Conservation (phyloP, 2,797 vertebrate species). For the Diglossa cyanea region DNA sequence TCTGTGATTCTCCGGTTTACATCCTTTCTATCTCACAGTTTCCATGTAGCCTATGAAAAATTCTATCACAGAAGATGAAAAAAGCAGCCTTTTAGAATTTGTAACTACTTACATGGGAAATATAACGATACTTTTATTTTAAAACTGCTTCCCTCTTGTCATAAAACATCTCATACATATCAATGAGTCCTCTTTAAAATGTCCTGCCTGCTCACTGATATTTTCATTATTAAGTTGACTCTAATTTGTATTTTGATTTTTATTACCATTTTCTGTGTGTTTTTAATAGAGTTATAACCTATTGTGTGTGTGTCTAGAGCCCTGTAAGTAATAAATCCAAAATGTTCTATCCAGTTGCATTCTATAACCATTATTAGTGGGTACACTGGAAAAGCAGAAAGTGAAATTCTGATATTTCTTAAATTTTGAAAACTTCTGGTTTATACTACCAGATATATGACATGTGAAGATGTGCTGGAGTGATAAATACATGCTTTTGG, state of each 20-base stretch:
- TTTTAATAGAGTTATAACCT: not conserved
- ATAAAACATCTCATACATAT: not conserved
- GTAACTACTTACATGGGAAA: not conserved
- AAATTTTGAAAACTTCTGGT: not conserved
- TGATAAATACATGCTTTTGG: not conserved
- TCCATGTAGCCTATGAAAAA: not conserved
- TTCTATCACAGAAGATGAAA: not conserved
- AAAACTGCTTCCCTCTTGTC: not conserved
- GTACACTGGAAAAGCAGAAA: not conserved
- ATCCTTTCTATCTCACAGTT: not conserved
- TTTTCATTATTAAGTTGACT: not conserved
- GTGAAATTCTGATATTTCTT: not conserved
- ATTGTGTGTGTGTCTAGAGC: not conserved
- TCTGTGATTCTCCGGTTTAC: not conserved
- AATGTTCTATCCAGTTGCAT: not conserved
- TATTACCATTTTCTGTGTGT: not conserved
- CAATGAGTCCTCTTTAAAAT: not conserved
- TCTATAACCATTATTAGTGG: not conserved
- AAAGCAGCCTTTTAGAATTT: rapidly evolving
- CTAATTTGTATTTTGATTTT: not conserved
- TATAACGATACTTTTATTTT: not conserved
- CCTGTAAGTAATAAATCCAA: not conserved
- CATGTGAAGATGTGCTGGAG: not conserved
- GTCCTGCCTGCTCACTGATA: not conserved
- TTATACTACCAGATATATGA: not conserved